Percentiles rank a stretch among this genome's conserved stretches.
Evolutionary conservation across 2,888 invertebrate genomes (phyloP).

Genomic region (Dioctria linearis): DNA sequence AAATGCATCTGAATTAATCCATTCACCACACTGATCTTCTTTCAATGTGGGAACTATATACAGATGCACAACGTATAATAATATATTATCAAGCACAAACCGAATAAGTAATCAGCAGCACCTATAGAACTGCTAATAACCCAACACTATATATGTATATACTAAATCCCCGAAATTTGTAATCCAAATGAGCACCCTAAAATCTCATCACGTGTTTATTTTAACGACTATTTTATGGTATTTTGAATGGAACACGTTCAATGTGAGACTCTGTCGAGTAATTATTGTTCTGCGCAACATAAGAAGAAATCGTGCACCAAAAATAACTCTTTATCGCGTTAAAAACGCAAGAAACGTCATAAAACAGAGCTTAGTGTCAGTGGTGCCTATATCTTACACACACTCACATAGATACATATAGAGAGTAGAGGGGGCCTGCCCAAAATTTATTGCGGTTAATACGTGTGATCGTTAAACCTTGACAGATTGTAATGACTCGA

Average conservation of each 20-base stretch:
- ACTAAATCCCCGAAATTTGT: slow-evolving; percentile 20
- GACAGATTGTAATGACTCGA: slow-evolving; percentile 51
- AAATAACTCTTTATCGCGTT: slow-evolving; percentile 49
- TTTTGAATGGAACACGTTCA: slow-evolving; percentile 52
- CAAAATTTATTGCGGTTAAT: slow-evolving; percentile 52
- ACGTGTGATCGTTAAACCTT: slow-evolving; percentile 52
- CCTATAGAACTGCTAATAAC: slow-evolving; percentile 38
- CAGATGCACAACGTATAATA: too few relatives aligned
- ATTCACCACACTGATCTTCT: too few relatives aligned
- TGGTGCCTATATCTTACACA: too few relatives aligned
- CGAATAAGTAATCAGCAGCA: slow-evolving; percentile 23
- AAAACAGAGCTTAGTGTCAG: slow-evolving; percentile 14
- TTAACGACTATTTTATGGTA: slow-evolving; percentile 45
- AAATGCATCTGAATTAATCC: too few relatives aligned
- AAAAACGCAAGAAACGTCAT: slow-evolving; percentile 45
- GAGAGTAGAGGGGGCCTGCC: neutral
- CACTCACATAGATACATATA: too few relatives aligned
- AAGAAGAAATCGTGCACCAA: slow-evolving; percentile 31
- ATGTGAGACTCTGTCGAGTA: neutral
- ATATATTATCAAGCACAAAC: neutral
- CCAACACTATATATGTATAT: neutral
- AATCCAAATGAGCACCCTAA: slow-evolving; percentile 29
- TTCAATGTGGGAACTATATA: too few relatives aligned
- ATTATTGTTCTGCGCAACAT: neutral
- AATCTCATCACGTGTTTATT: slow-evolving; percentile 46